Evolutionary conservation across 1,140 invertebrate genomes (phyloP).

Genomic region (Camponotus floridanus): DNA sequence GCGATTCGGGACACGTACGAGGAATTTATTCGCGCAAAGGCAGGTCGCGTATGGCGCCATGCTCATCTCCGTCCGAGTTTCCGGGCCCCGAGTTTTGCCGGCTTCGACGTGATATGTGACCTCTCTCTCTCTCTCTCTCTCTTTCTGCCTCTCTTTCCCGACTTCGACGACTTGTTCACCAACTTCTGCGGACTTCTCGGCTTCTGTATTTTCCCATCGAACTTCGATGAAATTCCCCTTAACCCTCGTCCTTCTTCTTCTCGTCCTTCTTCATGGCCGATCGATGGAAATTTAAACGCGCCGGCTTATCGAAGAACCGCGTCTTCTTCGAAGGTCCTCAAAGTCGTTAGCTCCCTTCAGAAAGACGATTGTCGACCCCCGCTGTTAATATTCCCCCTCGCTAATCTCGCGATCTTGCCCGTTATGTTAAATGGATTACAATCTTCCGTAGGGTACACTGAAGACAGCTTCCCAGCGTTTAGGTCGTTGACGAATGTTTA

Average conservation of each 20-base stretch:
- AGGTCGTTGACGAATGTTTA: constrained; percentile 26
- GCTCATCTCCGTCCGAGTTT: constrained; percentile 73
- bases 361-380: constrained; percentile 17
- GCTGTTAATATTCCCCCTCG: constrained; percentile 35
- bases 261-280: neutral
- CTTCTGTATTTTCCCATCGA: constrained; percentile 38
- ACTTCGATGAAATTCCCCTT: constrained; percentile 39
- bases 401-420: constrained; percentile 41
- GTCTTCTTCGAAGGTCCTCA: neutral
- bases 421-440: constrained; percentile 35
- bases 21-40: constrained; percentile 78
- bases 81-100: constrained; percentile 60
- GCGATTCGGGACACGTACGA: constrained; percentile 77
- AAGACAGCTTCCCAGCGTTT: neutral
- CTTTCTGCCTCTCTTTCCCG: neutral
- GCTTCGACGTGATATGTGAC: constrained; percentile 31
- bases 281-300: constrained; percentile 46
- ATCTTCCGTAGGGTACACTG: neutral
- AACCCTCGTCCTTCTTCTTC: constrained; percentile 18
- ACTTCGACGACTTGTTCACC: constrained; percentile 31
- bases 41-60: constrained; percentile 73
- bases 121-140: constrained; percentile 7
- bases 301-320: constrained; percentile 39
- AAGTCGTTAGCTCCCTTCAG: constrained; percentile 40
- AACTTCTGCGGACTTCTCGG: constrained; percentile 55